Evolutionary conservation across 2,888 invertebrate species (phyloP), one percentile per base, ranked within the genome.

Genomic region (Abrostola triplasia): DNA sequence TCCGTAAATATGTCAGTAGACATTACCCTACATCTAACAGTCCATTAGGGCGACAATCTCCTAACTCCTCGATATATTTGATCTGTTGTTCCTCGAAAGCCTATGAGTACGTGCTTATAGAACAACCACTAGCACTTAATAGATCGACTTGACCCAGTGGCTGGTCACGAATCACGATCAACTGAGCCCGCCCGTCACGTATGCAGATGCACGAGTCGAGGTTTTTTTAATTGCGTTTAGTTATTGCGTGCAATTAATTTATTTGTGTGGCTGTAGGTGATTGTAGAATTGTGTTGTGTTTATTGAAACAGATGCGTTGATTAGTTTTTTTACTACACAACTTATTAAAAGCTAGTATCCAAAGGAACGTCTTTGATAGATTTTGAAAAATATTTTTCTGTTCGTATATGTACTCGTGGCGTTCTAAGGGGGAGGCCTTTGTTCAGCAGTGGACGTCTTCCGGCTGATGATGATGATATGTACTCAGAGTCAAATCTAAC

Each of bases 111-210:
- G 80, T 85, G 81, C 82, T 81, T 84, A 77, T 80, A 73, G 79
- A 81, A 76, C 79, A 73, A 81, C 80, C 79, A 87, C 86, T 88
- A 86, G 82, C 80, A 85, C 88, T 88, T 88, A 89, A 90, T 88
- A 88, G 86, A 85, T 81, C 83, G 82, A 82, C 84, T 88, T 90
- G 92, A 92, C 92, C 92, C 81, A 92, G 87, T 90, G 84, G 67
- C 85, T 78, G 88, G 90, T 92, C 92, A 92, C 91, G 92, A 90
- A 67, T n/a, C 73, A 56, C 68, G 92, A 90, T 68, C 75, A 54
- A 67, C 63, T 67, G 70, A 66, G 68, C 66, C 55, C 65, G 63
- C 36, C 73, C 24, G 24, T 57, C 77, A 81, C 77, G 82, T 74
- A 77, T 76, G 71, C 67, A 79, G 70, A 79, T 80, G 75, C 77